Base-by-base conservation (phyloP, 2,888 invertebrate genomes). In the Abscondita cerata region DNA sequence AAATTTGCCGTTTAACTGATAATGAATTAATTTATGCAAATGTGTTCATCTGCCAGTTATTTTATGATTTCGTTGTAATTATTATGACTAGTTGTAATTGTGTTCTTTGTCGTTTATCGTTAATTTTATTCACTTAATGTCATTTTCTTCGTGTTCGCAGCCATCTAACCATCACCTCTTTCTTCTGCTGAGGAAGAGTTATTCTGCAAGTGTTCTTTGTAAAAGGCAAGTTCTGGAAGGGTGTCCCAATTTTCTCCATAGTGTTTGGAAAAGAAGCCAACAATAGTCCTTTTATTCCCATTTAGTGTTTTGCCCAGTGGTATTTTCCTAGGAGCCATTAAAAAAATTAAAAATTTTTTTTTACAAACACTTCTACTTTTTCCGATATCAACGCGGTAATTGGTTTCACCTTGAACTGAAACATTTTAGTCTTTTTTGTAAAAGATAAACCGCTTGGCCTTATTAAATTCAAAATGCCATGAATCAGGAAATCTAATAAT, bases 211-310 rank as follows among this genome's bases (percentile, higher is more conserved):
- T 25, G 25, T 25, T 41, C 13, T 41, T 41, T 41, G 41, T 41
- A 41, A 9, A 41, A 41, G 9, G 6, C 8, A 3, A 41, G 41
- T 13, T 41, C 41, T 16, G 41, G 11, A 41, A 9, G 41, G 18
- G 3, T 41, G 5, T 3, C 3, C 11, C 41, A 41, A 41, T 41
- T 13, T 12, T 41, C 13, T 12, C 12, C 41, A 18, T 41, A 41
- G 9, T 41, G 41, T 41, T 41, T 41, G 2, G 41, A 1, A 12
- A 41, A 9, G 8, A 41, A 9, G 9, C 18, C 18, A 2, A 13
- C 15, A 4, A 12, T 41, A 41, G 2, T 41, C 15, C n/a, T n/a
- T 52, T 52, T 52, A 40, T 52, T 15, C n/a, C 52, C 52, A n/a
- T 41, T 41, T 12, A 52, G 12, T n/a, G 20, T 1, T 9, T 5